These are phyloP conservation scores for Stenoptilia bipunctidactyla DNA, from an alignment of 2,888 invertebrate species.

Conservation along the genomic window DNA sequence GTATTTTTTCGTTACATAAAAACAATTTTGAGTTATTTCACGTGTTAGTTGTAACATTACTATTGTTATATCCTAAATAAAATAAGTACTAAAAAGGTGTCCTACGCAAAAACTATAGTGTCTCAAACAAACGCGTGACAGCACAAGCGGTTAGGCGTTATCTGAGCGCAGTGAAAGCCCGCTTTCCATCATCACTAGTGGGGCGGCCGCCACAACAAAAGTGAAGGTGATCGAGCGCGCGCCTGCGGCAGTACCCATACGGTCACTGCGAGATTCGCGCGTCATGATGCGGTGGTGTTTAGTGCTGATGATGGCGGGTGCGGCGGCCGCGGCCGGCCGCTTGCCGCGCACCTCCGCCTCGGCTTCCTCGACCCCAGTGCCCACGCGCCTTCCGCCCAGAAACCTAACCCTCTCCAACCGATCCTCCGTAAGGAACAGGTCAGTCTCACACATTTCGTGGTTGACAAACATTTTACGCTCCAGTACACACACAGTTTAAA, in stretches of 20 bases:
- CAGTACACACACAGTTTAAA: no score
- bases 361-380: constrained; percentile 65
- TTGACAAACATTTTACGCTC: no score
- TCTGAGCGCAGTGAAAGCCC: neutral
- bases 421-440: constrained; percentile 61
- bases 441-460: no score
- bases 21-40: no score
- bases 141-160: no score
- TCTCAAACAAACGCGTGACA: no score
- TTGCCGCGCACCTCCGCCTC: constrained; percentile 52
- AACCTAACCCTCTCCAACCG: constrained; percentile 58
- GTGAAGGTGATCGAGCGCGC: constrained; percentile 52
- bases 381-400: constrained; percentile 39
- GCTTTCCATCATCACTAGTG: constrained; percentile 23
- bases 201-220: constrained; percentile 45
- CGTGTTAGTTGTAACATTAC: no score
- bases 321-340: constrained; percentile 53
- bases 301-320: constrained; percentile 38
- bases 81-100: no score
- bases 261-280: constrained; percentile 37
- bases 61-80: no score
- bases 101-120: no score
- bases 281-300: constrained; percentile 57
- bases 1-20: no score
- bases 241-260: constrained; percentile 22